phyloP scores from a whole-genome alignment of 2,888 invertebrate species.

The Tillus elongatus region DNA sequence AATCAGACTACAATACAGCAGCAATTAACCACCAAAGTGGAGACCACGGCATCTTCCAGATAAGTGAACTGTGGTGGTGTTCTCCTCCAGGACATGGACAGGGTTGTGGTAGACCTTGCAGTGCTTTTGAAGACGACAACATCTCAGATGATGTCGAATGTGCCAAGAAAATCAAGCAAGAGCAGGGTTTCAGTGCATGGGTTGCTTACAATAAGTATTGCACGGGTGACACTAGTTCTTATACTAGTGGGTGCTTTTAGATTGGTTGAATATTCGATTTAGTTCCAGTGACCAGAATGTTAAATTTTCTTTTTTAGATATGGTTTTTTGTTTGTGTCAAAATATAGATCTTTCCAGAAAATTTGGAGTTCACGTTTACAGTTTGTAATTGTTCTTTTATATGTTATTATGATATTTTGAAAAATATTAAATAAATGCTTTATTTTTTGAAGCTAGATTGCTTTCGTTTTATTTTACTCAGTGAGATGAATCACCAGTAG shows the following conservation, averaged over 20 bases:
- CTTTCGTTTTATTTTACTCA: too few species aligned
- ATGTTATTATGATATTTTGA: too few species aligned
- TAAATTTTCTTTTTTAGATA: too few species aligned
- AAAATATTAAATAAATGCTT: too few species aligned
- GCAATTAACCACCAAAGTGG: slow-evolving; percentile 8
- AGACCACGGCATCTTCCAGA: slow-evolving; percentile 13
- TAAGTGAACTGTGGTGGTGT: slow-evolving; percentile 12
- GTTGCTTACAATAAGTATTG: slow-evolving; percentile 12
- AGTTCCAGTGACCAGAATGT: too few species aligned
- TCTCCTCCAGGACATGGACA: slow-evolving; percentile 7
- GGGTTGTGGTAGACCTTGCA: slow-evolving; percentile 9
- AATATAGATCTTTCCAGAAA: too few species aligned
- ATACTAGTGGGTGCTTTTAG: not conserved
- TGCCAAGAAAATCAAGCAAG: slow-evolving; percentile 4
- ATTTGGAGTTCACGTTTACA: too few species aligned
- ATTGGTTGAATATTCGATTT: not conserved
- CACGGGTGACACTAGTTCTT: slow-evolving; percentile 5
- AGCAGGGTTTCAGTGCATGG: slow-evolving; percentile 4
- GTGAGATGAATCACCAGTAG: too few species aligned
- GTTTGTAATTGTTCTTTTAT: too few species aligned
- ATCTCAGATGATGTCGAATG: slow-evolving; percentile 13
- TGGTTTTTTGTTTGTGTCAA: too few species aligned
- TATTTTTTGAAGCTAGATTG: too few species aligned
- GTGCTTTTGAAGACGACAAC: slow-evolving; percentile 11
- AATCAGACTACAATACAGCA: slow-evolving; percentile 12